Base-by-base conservation (phyloP, 1,140 invertebrate genomes). In the Pseudomyrmex cubaensis region DNA sequence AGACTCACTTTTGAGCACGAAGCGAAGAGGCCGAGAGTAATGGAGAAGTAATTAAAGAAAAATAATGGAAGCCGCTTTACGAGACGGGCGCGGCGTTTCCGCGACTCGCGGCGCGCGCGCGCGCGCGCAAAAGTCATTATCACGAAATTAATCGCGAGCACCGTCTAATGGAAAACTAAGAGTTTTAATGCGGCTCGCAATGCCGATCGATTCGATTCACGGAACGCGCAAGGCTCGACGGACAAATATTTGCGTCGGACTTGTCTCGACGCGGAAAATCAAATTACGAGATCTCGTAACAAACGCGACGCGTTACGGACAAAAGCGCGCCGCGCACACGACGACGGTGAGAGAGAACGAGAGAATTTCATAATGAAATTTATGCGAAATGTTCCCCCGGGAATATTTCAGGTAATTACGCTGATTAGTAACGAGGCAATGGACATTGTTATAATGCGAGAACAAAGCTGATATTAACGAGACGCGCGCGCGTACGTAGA, bases 381-480 rank as follows among this genome's bases (percentile, higher is more conserved):
- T 80, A 80, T 70, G 76, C 66, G 54, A 74, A 86, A 85, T 82
- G 35, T 61, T 35, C 44, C 48, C 54, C 15, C 17, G 20, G n/a
- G 57, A 46, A 66, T 64, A 66, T 48, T 35, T 13, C 22, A 62
- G 13, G 63, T 56, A 75, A 87, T 85, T 75, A 50, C 69, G 66
- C 73, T 75, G 67, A 82, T 85, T 57, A 57, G 66, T 72, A 69
- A 48, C 54, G 52, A 17, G 50, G 52, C 85, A 86, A 66, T 57
- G 82, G n/a, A 80, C 61, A 86, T 66, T 67, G 48, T 74, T 54
- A 50, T 80, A 44, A 62, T 73, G 54, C 56, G 50, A 62, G 69
- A 17, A 25, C 54, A 59, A 73, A 73, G 76, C 70, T 62, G 67
- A 85, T 87, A 85, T 80, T 80, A 85, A 87, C 52, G 85, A 87